Evolutionary conservation across 2,888 invertebrate genomes (phyloP).

Genomic region (Biston betularia): DNA sequence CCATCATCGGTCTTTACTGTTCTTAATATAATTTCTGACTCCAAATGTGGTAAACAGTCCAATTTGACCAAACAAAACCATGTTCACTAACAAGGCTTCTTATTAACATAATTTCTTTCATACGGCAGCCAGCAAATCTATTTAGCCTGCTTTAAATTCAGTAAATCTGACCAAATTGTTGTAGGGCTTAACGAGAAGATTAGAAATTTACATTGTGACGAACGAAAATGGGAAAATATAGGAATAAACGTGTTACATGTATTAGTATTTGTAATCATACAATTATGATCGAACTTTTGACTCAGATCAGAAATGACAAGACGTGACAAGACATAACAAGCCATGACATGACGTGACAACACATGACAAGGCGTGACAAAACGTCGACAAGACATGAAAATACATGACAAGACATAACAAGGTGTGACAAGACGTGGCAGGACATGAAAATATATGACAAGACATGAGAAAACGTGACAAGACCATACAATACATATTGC

Average conservation of each 20-base stretch:
- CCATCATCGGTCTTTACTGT: neutral
- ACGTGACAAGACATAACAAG: no score
- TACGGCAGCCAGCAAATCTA: constrained; percentile 59
- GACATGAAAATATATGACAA: no score
- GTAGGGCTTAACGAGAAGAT: constrained; percentile 71
- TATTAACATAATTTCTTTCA: constrained; percentile 56
- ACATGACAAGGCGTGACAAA: no score
- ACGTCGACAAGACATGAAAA: no score
- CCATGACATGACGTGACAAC: no score
- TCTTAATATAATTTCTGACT: neutral
- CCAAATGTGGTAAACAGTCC: constrained; percentile 7
- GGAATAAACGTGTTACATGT: neutral
- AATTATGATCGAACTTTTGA: no score
- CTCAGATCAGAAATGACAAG: no score
- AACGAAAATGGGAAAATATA: constrained; percentile 41
- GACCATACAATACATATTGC: no score
- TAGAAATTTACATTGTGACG: constrained; percentile 73
- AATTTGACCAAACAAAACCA: constrained; percentile 32
- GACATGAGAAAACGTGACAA: no score
- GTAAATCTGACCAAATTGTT: constrained; percentile 62
- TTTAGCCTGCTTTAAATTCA: constrained; percentile 66
- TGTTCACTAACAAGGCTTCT: constrained; percentile 50
- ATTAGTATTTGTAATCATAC: neutral
- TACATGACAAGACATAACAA: no score
- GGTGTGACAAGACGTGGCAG: no score